Conservation (phyloP, 2,113 vertebrate species). For the Grammomys dolichurus region DNA sequence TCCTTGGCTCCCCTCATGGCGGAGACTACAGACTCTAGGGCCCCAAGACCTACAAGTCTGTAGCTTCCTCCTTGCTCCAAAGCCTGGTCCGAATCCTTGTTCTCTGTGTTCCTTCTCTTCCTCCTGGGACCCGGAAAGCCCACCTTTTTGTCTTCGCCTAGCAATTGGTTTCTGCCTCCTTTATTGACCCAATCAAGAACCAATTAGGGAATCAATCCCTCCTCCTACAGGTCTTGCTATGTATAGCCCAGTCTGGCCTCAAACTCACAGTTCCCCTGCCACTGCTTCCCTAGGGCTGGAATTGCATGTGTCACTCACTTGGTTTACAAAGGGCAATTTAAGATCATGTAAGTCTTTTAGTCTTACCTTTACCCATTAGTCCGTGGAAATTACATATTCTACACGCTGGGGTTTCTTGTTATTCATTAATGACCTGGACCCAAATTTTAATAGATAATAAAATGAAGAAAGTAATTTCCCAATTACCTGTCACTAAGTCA, state of each 20-base stretch:
- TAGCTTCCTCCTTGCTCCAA: too few species aligned
- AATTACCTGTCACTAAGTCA: neutral
- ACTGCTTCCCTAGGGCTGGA: neutral
- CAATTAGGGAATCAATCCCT: too few species aligned
- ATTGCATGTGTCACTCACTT: neutral
- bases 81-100: too few species aligned
- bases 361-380: neutral
- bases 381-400: neutral
- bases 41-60: too few species aligned
- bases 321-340: neutral
- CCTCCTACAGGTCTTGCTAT: too few species aligned
- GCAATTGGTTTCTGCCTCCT: too few species aligned
- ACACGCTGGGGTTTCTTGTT: neutral
- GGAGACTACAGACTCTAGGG: too few species aligned
- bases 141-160: too few species aligned
- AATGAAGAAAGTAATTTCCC: slow-evolving; percentile 38
- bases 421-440: neutral
- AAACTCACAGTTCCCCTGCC: neutral
- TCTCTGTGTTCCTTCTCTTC: too few species aligned
- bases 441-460: neutral
- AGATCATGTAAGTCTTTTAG: neutral
- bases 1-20: too few species aligned
- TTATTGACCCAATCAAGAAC: too few species aligned
- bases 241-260: neutral
- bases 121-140: too few species aligned